These are phyloP conservation scores for Macquaria australasica DNA, from an alignment of 2,113 vertebrate species.

Conservation along the genomic window DNA sequence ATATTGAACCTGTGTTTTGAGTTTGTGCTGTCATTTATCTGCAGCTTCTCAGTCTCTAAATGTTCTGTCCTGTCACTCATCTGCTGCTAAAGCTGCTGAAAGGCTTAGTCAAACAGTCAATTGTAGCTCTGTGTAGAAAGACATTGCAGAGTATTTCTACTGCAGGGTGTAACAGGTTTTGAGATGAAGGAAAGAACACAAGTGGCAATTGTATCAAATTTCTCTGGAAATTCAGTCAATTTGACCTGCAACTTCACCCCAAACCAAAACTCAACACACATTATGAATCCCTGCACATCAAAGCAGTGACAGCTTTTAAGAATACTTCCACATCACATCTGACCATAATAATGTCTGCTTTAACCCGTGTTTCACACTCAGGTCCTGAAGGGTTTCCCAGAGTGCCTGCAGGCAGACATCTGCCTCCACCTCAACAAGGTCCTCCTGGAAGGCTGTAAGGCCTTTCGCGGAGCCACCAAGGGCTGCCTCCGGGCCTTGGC, in stretches of 20 bases:
- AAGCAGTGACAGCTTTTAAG: background rate
- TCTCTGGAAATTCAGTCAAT: slow-evolving; percentile 35
- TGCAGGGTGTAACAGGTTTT: slow-evolving; percentile 60
- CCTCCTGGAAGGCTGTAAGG: slow-evolving; percentile 95
- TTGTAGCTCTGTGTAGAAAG: background rate
- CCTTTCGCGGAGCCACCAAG: slow-evolving; percentile 94
- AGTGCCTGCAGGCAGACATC: slow-evolving; percentile 99
- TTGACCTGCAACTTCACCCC: slow-evolving; percentile 17
- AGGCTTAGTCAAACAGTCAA: slow-evolving; percentile 16
- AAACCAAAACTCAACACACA: slow-evolving; percentile 3
- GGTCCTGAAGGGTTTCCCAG: slow-evolving; percentile 99
- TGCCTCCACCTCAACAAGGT: slow-evolving; percentile 97
- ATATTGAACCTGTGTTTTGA: slow-evolving; percentile 1
- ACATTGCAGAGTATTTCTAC: slow-evolving; percentile 19
- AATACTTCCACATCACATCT: background rate
- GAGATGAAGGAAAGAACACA: slow-evolving; percentile 81
- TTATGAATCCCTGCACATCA: background rate
- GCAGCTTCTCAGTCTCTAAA: slow-evolving; percentile 35
- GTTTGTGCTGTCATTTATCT: slow-evolving; percentile 38
- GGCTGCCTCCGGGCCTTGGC: slow-evolving; percentile 97
- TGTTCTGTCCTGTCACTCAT: slow-evolving; percentile 56
- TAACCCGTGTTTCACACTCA: slow-evolving; percentile 73
- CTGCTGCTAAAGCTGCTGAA: slow-evolving; percentile 14
- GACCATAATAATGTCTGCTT: slow-evolving; percentile 20
- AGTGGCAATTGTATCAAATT: slow-evolving; percentile 77